Conservation (phyloP, 2,113 vertebrate species). For the Prunella himalayana region DNA sequence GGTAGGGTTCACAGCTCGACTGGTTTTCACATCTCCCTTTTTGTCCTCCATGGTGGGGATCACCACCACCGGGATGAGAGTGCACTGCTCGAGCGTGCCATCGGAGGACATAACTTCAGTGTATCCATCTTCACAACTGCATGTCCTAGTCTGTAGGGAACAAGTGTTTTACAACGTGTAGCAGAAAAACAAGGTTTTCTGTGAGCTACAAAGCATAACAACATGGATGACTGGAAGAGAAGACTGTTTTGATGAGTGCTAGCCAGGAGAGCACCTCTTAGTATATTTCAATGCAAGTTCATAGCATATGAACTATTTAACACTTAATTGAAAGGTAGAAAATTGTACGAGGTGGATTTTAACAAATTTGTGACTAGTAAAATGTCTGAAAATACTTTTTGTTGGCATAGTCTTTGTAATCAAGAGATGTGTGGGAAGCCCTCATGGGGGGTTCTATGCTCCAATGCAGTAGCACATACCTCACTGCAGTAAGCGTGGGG, state of each 20-base stretch:
- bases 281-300: neutral
- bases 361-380: neutral
- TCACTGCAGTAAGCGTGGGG: constrained; percentile 89
- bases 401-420: neutral
- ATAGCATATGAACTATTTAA: neutral
- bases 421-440: neutral
- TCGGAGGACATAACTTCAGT: constrained; percentile 88
- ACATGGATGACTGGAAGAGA: neutral
- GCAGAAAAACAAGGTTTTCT: neutral
- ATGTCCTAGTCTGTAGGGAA: constrained; percentile 80
- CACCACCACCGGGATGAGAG: constrained; percentile 89
- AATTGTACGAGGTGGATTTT: neutral
- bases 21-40: constrained; percentile 93
- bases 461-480: constrained; percentile 74
- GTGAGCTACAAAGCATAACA: neutral
- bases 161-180: constrained; percentile 19
- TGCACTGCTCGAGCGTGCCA: constrained; percentile 88
- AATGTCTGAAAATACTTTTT: neutral
- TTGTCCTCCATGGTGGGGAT: constrained; percentile 89
- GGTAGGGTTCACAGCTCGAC: constrained; percentile 90
- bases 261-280: neutral
- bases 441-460: neutral
- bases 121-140: constrained; percentile 92
- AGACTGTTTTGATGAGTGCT: neutral
- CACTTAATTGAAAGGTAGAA: neutral